Evolutionary conservation across 2,113 vertebrate genomes (phyloP), one percentile per base, ranked within the genome.

Genomic region (Nothocercus nigrocapillus): DNA sequence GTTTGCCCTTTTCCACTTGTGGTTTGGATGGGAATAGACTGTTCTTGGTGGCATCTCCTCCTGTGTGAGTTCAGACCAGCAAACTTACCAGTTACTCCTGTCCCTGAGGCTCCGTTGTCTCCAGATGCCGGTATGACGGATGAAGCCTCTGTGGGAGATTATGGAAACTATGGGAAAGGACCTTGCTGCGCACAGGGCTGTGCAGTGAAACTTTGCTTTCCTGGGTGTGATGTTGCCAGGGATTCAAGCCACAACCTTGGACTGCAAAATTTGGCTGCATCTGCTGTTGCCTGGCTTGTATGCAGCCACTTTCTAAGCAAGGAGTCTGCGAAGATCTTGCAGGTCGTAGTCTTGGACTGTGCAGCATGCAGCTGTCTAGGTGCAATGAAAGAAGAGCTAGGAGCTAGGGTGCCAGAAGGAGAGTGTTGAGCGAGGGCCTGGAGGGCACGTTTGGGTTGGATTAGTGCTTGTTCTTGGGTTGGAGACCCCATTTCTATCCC

Each of bases 81-180:
- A 72, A 76, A 0, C 0, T 1, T 53, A 44, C 19, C 63, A 11
- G 76, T 88, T 93, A 62, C 40, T 69, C 89, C 74, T 90, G 74
- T 69, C 74, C 83, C 90, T 3, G 21, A 49, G 84, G 83, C 90
- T 89, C 69, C 82, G 59, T 36, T 82, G 73, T 62, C 53, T 89
- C 77, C 54, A 67, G 34, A 66, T 86, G 56, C 73, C 40, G 47
- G 66, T 38, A 11, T 4, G 36, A 62, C 0, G 5, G 51, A 38
- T 66, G 70, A 36, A 68, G 73, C 73, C 61, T 82, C 22, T 62
- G 6, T 75, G 81, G 81, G 69, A 85, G 34, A 28, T 64, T 21
- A 28, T 76, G 74, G 70, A 85, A 92, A 92, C 49, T 74, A 68
- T 27, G 74, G 69, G 74, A 92, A 84, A 87, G 40, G 67, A 92